Conservation (phyloP, 2,113 vertebrate genomes). For the Eptesicus fuscus region DNA sequence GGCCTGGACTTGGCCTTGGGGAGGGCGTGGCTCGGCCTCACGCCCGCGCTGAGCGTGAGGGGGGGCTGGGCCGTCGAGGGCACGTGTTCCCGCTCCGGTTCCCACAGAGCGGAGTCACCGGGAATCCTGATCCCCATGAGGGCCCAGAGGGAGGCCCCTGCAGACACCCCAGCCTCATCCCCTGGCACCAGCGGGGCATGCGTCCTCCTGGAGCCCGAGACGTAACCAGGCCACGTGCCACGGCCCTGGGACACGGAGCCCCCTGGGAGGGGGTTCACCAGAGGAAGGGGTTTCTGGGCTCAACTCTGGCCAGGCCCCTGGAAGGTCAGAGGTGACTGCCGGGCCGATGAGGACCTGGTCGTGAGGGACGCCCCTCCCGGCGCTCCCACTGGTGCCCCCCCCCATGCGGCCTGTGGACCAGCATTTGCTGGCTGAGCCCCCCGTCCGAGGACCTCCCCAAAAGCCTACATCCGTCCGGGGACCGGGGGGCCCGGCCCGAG, state of each 20-base stretch:
- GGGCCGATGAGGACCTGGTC: not conserved
- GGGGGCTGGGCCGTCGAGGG: not conserved
- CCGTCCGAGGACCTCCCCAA: not conserved
- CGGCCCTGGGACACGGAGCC: not conserved
- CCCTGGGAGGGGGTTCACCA: too few relatives aligned
- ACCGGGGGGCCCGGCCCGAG: too few relatives aligned
- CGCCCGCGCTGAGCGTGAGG: rapidly evolving
- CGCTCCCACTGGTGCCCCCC: rapidly evolving
- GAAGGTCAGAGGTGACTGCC: not conserved
- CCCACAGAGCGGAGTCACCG: not conserved
- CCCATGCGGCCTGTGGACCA: not conserved
- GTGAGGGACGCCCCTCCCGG: rapidly evolving
- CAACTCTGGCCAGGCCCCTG: not conserved
- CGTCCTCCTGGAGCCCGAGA: rapidly evolving
- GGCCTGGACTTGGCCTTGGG: not conserved
- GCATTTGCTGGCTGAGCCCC: not conserved
- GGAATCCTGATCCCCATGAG: not conserved
- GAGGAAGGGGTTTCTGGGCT: not conserved
- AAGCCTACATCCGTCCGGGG: not conserved
- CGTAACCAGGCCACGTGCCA: not conserved
- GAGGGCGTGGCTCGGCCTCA: rapidly evolving
- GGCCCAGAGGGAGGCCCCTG: not conserved
- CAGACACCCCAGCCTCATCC: not conserved
- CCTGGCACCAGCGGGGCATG: rapidly evolving
- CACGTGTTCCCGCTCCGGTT: rapidly evolving